phyloP scores from a whole-genome alignment of 2,888 invertebrate species.

The Dicyrtoma fusca region DNA sequence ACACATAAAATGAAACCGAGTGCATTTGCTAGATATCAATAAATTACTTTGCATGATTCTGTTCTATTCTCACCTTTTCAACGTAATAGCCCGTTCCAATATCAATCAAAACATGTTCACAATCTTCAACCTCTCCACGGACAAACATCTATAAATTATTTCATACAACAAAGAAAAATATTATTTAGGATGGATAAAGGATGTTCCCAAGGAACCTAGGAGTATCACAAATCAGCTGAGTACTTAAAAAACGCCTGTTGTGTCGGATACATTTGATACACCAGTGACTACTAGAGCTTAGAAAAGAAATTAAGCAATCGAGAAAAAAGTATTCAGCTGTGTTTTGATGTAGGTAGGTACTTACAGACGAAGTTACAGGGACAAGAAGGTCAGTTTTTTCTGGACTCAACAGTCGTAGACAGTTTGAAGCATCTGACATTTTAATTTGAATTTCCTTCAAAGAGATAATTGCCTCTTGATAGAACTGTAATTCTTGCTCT shows the following conservation, averaged over 20 bases:
- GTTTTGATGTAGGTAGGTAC: too few relatives aligned
- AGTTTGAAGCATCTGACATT: conserved; percentile 84
- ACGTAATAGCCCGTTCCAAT: conserved; percentile 97
- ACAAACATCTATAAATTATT: conserved; percentile 81
- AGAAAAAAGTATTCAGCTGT: too few relatives aligned
- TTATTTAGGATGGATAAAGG: too few relatives aligned
- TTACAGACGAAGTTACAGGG: conserved; percentile 88
- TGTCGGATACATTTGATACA: too few relatives aligned
- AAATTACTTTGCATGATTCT: not conserved
- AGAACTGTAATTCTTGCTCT: conserved; percentile 75
- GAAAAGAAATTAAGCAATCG: too few relatives aligned
- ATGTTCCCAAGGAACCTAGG: too few relatives aligned
- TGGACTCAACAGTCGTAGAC: conserved; percentile 69
- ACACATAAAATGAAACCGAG: not conserved
- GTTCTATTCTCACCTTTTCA: conserved; percentile 71
- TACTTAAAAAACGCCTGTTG: not conserved
- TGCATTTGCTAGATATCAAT: not conserved
- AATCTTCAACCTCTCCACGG: conserved; percentile 82
- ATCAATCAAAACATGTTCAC: conserved; percentile 87
- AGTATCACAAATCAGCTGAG: not conserved
- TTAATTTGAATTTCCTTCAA: conserved; percentile 88
- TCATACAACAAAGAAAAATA: too few relatives aligned
- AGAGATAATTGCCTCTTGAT: conserved; percentile 86
- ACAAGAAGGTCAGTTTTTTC: conserved; percentile 82
- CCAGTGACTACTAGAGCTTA: too few relatives aligned